Evolutionary conservation across 2,888 invertebrate genomes (phyloP), one percentile per base, ranked within the genome.

Genomic region (Lepidocyrtoides sp.): DNA sequence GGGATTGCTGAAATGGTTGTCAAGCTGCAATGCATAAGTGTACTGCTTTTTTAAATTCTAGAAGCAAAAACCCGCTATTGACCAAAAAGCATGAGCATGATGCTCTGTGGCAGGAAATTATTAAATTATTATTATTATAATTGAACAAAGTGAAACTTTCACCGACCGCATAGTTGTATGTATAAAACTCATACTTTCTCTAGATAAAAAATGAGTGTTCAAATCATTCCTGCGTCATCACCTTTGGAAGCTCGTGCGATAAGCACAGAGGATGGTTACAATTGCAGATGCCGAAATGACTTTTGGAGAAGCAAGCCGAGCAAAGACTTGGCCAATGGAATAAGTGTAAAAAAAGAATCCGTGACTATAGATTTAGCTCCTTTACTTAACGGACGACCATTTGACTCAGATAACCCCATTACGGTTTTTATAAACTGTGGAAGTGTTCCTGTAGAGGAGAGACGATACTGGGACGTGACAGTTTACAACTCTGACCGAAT

Each of bases 391-490:
- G 2, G 69, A 72, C 48, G 75, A 20, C 10, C 75, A 23, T 17
- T 12, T 60, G 83, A 57, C 26, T 5, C 23, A 4, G 41, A 86
- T 10, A 86, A 92, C 29, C 90, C 91, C 0, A 75, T 92, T 20
- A 77, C 86, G 14, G 51, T 92, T 0, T 79, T 86, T 26, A 48
- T 93, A 8, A 91, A 93, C 60, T 93, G 91, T 85, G 93, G 93
- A 10, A 91, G 81, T 14, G 92, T 93, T 29, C 89, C 93, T 8
- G 93, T 93, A 7, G 92, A 89, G 44, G 83, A 91, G 63, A 81
- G 85, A 54, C 79, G 57, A 14, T 85, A 82, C 26, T 79, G 91
- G 36, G 92, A 93, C 72, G 72, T 93, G 1, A 89, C 87, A 5
- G 60, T 93, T 0, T 66, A 82, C 12, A 82, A 91, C 29, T 92